A percentile compares a stretch with the other conserved stretches of the same genome.
These are phyloP conservation scores for Urosaurus nigricauda DNA, from an alignment of 2,797 vertebrate species.

Conservation along the genomic window DNA sequence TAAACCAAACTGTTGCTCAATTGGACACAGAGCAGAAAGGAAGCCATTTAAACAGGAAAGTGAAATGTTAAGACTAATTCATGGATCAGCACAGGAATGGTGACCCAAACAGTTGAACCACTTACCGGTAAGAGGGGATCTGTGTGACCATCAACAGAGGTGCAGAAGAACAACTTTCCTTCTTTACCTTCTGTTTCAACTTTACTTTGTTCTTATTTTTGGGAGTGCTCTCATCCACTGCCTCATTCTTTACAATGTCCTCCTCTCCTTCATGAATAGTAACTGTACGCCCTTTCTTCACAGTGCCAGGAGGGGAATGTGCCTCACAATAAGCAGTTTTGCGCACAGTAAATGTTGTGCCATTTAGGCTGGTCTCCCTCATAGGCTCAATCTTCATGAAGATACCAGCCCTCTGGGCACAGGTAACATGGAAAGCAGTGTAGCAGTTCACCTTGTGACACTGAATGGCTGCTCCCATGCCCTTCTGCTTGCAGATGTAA, in stretches of 20 bases:
- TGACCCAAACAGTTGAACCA: not conserved
- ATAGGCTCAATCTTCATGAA: constrained; percentile 99
- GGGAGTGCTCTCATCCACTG: constrained; percentile 70
- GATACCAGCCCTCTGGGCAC: constrained; percentile 93
- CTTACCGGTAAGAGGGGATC: constrained; percentile 96
- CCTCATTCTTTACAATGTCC: constrained; percentile 82
- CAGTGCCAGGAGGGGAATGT: constrained; percentile 87
- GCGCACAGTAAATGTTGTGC: constrained; percentile 95
- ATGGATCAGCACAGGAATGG: not conserved
- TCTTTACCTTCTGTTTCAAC: constrained; percentile 91
- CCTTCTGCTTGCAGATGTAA: constrained; percentile 97
- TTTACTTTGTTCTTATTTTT: constrained; percentile 85
- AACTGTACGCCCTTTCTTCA: constrained; percentile 55
- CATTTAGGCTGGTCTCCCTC: constrained; percentile 90
- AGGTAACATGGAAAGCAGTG: constrained; percentile 96
- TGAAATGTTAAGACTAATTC: not conserved
- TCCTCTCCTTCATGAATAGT: constrained; percentile 69
- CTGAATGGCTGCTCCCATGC: constrained; percentile 96
- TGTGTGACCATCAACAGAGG: constrained; percentile 87
- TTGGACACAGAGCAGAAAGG: not conserved
- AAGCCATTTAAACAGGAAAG: not conserved
- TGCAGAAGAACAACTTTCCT: constrained; percentile 79
- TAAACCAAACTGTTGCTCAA: not conserved
- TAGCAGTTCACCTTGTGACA: constrained; percentile 99
- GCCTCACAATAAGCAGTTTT: constrained; percentile 96